A percentile compares a stretch with the other conserved stretches of the same genome.
These are phyloP conservation scores for Coracias cyanogaster DNA, from an alignment of 2,797 vertebrate species.

Conservation along the genomic window DNA sequence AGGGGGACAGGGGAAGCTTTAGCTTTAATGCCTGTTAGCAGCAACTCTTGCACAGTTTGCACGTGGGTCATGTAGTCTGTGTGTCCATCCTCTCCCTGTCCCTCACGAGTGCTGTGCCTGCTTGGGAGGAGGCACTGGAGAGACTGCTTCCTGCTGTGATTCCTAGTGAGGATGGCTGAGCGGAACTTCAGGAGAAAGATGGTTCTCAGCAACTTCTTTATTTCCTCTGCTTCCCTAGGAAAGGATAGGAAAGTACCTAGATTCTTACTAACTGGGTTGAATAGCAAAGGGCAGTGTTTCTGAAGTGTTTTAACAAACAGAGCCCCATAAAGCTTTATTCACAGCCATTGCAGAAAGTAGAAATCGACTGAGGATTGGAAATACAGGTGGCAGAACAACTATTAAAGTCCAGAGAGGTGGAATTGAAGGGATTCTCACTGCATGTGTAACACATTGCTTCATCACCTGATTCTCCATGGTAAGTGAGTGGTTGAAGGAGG, in stretches of 20 bases:
- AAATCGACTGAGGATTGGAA: neutral
- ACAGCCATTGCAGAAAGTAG: neutral
- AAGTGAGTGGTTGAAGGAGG: neutral
- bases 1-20: neutral
- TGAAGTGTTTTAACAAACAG: neutral
- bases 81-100: neutral
- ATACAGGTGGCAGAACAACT: neutral
- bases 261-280: neutral
- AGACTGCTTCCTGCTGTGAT: neutral
- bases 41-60: neutral
- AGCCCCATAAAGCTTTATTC: neutral
- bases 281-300: neutral
- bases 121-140: neutral
- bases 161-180: neutral
- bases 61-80: accelerated
- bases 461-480: neutral
- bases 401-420: neutral
- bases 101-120: neutral
- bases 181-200: neutral
- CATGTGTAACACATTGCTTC: neutral
- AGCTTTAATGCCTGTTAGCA: neutral
- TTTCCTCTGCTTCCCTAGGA: neutral
- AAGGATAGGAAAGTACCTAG: neutral
- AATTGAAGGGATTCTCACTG: neutral
- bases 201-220: neutral